phyloP scores from a whole-genome alignment of 2,888 invertebrate species.

The Spodoptera littoralis region DNA sequence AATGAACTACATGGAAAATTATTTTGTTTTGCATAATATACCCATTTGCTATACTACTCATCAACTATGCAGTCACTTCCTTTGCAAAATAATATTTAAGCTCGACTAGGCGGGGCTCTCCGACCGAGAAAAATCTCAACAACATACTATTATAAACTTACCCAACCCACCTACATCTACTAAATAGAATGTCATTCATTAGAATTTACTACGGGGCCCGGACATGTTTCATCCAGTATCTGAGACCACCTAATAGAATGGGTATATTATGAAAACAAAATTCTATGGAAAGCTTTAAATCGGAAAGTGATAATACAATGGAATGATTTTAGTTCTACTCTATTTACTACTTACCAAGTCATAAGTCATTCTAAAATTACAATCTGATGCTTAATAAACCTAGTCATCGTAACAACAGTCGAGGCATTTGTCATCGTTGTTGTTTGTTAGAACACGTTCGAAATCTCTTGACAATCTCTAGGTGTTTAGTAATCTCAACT shows the following conservation, averaged over 20 bases:
- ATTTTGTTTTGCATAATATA: slow-evolving; percentile 40
- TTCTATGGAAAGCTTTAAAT: slow-evolving; percentile 17
- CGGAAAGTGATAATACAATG: slow-evolving; percentile 10
- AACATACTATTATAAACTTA: too few relatives aligned
- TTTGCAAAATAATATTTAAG: too few relatives aligned
- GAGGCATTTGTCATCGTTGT: slow-evolving; percentile 10
- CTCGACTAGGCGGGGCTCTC: background rate
- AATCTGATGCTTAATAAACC: slow-evolving; percentile 38
- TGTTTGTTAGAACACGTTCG: slow-evolving; percentile 5
- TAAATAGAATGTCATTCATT: too few relatives aligned
- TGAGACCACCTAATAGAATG: slow-evolving; percentile 16
- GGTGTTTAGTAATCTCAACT: background rate
- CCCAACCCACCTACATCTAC: too few relatives aligned
- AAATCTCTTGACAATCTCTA: slow-evolving; percentile 17
- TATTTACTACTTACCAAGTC: slow-evolving; percentile 19
- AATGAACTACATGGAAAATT: slow-evolving; percentile 39
- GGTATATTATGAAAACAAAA: slow-evolving; percentile 33
- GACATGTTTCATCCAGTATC: too few relatives aligned
- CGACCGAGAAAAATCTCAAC: too few relatives aligned
- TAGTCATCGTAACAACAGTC: slow-evolving; percentile 35
- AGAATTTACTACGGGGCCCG: too few relatives aligned
- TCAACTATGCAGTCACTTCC: slow-evolving; percentile 12
- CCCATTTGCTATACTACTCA: slow-evolving; percentile 43
- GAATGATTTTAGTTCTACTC: slow-evolving; percentile 23
- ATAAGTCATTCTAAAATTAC: slow-evolving; percentile 15